Percentiles rank a stretch among this genome's conserved stretches.
phyloP scores from a whole-genome alignment of 1,140 invertebrate species.

The Zaprionus camerounensis region DNA sequence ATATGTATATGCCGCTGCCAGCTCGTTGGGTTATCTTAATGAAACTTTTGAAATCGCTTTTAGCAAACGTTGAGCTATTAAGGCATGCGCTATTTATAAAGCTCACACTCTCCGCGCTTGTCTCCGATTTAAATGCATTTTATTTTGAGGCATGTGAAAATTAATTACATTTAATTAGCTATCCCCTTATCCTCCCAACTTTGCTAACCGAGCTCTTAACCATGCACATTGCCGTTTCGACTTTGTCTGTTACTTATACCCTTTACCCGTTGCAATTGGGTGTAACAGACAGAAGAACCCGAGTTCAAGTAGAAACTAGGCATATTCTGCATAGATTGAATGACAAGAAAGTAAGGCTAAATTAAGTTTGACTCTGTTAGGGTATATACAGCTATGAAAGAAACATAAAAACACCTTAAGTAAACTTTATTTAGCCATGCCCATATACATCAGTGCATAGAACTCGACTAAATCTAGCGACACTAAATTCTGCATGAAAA shows the following conservation, averaged over 20 bases:
- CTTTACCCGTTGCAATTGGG: background rate
- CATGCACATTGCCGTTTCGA: slow-evolving; percentile 65
- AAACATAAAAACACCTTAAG: too few relatives aligned
- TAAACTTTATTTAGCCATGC: too few relatives aligned
- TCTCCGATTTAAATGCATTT: slow-evolving; percentile 81
- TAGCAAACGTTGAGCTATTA: slow-evolving; percentile 69
- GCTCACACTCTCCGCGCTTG: slow-evolving; percentile 62
- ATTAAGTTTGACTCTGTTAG: too few relatives aligned
- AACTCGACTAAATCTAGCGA: too few relatives aligned
- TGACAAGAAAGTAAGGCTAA: too few relatives aligned
- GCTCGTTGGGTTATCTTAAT: slow-evolving; percentile 68
- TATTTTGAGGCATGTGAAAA: slow-evolving; percentile 79
- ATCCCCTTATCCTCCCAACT: slow-evolving; percentile 21
- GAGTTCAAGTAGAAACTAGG: background rate
- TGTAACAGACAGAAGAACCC: background rate
- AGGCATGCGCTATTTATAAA: slow-evolving; percentile 67
- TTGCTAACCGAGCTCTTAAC: background rate
- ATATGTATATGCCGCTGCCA: slow-evolving; percentile 16
- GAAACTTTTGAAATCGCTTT: slow-evolving; percentile 82
- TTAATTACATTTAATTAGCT: slow-evolving; percentile 81
- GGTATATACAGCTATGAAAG: too few relatives aligned
- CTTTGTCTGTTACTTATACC: slow-evolving; percentile 2
- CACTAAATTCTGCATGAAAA: too few relatives aligned
- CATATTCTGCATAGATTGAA: too few relatives aligned
- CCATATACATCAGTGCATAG: too few relatives aligned